Evolutionary conservation across 2,888 invertebrate species (phyloP), one percentile per base, ranked within the genome.

Genomic region (Andrena fulva): DNA sequence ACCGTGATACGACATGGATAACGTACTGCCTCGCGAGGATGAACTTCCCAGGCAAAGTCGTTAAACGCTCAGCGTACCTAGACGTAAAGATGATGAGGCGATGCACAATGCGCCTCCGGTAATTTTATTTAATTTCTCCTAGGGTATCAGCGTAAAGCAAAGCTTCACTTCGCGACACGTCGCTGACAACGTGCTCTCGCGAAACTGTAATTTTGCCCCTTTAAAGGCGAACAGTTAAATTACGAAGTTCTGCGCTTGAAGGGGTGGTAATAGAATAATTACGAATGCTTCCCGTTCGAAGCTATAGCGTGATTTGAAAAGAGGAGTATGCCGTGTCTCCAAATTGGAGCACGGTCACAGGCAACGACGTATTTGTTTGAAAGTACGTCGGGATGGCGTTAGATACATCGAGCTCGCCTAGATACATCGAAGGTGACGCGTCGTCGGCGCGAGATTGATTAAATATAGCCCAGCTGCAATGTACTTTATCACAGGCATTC

Each of bases 391-490:
- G 5, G 12, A 8, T 10, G 6, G 8, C 4, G 4, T 33, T n/a
- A n/a, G 10, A 5, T 10, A 24, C 16, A 59, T 24, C 42, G 48
- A 1, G 31, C 59, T 31, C 31, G 20, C 12, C n/a, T 7, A 50
- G 52, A 24, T 10, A 16, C 35, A 31, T 24, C 52, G 20, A 52
- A 54, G 33, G 33, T 2, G 35, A 48, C 59, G n/a, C 2, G 71
- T 31, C 69, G 20, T 54, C 52, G 20, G 24, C 24, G 24, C 3
- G 48, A 54, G 16, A 35, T 54, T 66, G 62, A 85, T 89, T 88
- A 85, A 89, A 87, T 83, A 88, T 85, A 89, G 81, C 71, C 71
- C 60, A 33, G 42, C 56, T 67, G 67, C 77, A 80, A 80, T 86
- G 79, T 73, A 64, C 78, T 70, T 84, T 71, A 67, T 72, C 56